Conservation (phyloP, 2,797 vertebrate genomes). For the Alectoris magna region DNA sequence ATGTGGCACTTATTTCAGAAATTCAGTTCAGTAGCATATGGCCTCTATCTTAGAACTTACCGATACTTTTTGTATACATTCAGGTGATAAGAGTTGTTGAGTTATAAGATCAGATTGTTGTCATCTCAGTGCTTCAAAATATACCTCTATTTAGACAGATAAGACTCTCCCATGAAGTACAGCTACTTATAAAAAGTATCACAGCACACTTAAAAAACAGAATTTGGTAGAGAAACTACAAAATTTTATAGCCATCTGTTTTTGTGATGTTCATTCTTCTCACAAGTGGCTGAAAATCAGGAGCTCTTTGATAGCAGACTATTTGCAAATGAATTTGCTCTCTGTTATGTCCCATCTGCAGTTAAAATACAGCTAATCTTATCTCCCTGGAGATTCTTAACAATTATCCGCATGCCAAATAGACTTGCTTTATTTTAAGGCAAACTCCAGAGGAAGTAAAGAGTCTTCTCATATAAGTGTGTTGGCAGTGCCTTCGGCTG, state of each 20-base stretch:
- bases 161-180: neutral
- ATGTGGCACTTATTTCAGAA: neutral
- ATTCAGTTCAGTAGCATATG: fast-evolving
- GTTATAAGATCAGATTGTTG: fast-evolving
- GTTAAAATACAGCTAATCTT: neutral
- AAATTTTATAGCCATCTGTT: no score
- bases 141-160: neutral
- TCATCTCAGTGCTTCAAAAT: neutral
- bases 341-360: neutral
- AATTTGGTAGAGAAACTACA: neutral
- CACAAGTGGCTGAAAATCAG: neutral
- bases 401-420: neutral
- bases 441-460: neutral
- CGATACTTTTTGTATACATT: neutral
- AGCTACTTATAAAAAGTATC: neutral
- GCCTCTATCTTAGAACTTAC: neutral
- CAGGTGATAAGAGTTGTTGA: neutral
- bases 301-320: neutral
- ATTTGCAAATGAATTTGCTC: neutral
- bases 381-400: no score
- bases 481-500: neutral
- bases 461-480: neutral
- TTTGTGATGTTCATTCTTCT: neutral
- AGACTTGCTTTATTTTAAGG: neutral
- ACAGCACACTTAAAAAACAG: neutral